Evolutionary conservation across 35 echinoderm and acorn worm genomes (phyloP), one percentile per base, ranked within the genome.

Genomic region (Ptychodera flava): DNA sequence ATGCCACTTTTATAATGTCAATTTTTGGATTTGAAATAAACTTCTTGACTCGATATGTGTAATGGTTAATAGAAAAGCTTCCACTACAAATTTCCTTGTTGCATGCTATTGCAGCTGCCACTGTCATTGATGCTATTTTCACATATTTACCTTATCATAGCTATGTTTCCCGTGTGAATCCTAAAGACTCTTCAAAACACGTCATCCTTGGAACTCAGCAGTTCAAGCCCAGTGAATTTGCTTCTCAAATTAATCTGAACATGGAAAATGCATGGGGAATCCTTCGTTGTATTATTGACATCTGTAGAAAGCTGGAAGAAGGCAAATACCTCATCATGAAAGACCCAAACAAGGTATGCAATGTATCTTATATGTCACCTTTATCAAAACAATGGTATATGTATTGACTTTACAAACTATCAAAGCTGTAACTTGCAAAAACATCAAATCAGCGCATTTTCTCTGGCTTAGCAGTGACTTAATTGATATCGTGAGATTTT

Each of bases 231-330:
- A 94, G 83, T 33, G 96, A 94, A 85, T 85, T 94, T 78, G 92
- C 96, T 1, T 90, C 96, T 6, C 96, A 99, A 88, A 99, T 99
- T 77, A 99, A 94, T 53, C 85, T 99, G 36, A 99, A 99, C 85
- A 99, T 99, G 96, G 96, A 99, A 64, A 99, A 99, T 38, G 92
- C 92, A 38, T 99, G 92, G 96, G 95, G 96, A 30, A 94, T 99
- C 15, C 93, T 99, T 6, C 85, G 90, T 38, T 99, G 96, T 36
- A 94, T 99, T 32, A 85, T 99, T 28, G 96, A 99, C 34, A 92
- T 94, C 36, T 99, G 96, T 84, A 94, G 94, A 85, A 85, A 94
- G 28, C 90, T 99, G 33, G 91, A 94, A 31, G 96, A 99, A 80
- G 96, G 96, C 28, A 99, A 99, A 88, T 99, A 90, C 78, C 93